These are phyloP conservation scores for Stenopsyche tienmushanensis DNA, from an alignment of 1,140 invertebrate species.

Conservation along the genomic window DNA sequence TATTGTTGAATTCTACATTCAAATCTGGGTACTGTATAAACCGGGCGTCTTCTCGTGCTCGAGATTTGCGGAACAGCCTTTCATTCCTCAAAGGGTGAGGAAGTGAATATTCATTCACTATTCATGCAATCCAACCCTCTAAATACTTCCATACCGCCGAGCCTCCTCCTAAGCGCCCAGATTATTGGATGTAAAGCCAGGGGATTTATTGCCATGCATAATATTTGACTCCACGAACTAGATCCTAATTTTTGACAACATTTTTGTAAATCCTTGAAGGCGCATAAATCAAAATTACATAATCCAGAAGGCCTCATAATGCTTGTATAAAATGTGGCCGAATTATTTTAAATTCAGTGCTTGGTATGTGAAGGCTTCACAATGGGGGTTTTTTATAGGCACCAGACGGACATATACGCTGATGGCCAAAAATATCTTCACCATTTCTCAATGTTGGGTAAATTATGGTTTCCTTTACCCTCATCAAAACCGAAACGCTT, in stretches of 20 bases:
- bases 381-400: no score
- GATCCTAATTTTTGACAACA: no score
- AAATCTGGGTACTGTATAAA: neutral
- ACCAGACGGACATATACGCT: no score
- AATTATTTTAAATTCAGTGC: no score
- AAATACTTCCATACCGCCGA: neutral
- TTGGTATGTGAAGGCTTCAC: no score
- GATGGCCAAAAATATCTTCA: neutral
- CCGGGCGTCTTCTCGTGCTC: neutral
- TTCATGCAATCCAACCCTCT: constrained; percentile 8
- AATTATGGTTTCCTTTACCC: constrained; percentile 20
- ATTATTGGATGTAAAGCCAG: neutral
- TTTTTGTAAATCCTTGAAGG: no score
- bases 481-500: constrained; percentile 21
- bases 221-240: no score
- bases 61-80: neutral
- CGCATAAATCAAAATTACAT: no score
- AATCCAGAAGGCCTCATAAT: no score
- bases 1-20: neutral
- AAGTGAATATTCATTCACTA: constrained; percentile 13
- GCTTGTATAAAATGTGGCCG: no score
- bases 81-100: neutral
- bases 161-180: neutral
- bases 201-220: no score
- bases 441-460: neutral